Conservation (phyloP, 2,888 invertebrate species). For the Vannuccia rotundouncinata region DNA sequence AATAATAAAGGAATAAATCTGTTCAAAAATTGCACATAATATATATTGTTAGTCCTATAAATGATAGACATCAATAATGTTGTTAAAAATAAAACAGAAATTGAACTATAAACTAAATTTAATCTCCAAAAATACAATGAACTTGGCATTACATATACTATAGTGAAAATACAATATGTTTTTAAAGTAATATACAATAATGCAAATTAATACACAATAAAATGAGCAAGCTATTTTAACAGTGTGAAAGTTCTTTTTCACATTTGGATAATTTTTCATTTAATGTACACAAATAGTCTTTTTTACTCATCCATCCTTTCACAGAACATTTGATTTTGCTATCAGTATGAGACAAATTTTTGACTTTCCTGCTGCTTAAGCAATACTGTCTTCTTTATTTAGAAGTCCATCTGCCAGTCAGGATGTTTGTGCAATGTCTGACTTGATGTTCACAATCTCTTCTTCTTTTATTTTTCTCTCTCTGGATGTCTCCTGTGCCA, state of each 20-base stretch:
- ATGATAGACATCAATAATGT: no score
- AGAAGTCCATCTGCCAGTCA: neutral
- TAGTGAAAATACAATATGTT: no score
- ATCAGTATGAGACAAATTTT: neutral
- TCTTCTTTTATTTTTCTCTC: constrained; percentile 8
- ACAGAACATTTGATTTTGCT: neutral
- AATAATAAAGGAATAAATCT: no score
- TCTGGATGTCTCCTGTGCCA: neutral
- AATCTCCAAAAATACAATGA: no score
- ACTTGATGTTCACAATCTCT: constrained; percentile 1
- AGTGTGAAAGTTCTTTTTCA: neutral
- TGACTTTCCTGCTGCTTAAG: neutral
- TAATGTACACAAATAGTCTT: neutral
- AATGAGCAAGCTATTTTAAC: no score
- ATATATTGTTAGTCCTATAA: no score
- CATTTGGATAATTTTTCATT: neutral
- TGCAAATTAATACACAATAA: no score
- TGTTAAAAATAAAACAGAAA: no score
- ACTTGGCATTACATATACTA: no score
- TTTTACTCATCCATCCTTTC: neutral
- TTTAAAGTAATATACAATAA: no score
- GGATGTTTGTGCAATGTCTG: neutral
- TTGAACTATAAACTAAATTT: no score
- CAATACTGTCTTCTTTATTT: neutral
- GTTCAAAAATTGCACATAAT: no score